phyloP scores from a whole-genome alignment of 2,113 vertebrate genomes.

The Python bivittatus region DNA sequence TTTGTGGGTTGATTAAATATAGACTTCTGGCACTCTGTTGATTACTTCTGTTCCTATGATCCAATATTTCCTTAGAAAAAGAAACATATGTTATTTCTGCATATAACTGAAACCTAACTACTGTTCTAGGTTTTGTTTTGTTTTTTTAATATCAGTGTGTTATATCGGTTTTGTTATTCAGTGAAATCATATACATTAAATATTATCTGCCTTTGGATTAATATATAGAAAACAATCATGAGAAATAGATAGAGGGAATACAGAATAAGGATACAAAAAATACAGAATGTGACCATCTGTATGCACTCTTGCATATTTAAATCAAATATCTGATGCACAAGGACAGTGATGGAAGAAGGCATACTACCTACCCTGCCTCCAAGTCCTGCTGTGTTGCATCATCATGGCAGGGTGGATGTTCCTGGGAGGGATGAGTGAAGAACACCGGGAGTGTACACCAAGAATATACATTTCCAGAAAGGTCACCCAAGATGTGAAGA shows the following conservation, averaged over 20 bases:
- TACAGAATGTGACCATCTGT: background rate
- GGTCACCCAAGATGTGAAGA: background rate
- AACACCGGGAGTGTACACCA: background rate
- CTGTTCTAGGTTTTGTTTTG: too few species aligned
- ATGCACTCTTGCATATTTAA: background rate
- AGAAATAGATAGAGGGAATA: background rate
- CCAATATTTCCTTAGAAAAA: background rate
- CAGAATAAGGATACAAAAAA: background rate
- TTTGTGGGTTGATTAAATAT: background rate
- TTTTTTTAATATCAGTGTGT: too few species aligned
- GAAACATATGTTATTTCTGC: background rate
- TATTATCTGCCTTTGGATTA: background rate
- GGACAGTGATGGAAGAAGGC: background rate
- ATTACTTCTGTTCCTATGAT: background rate
- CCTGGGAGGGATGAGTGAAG: background rate
- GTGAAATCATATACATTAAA: background rate
- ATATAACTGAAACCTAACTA: background rate
- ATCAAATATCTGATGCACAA: background rate
- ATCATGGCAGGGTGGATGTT: background rate
- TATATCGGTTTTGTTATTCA: background rate
- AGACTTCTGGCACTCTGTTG: background rate
- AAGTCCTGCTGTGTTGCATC: background rate
- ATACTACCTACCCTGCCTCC: background rate
- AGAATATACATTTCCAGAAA: too few species aligned
- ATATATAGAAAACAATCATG: background rate